A percentile compares a stretch with the other conserved stretches of the same genome.
phyloP scores from a whole-genome alignment of 2,888 invertebrate genomes.

The Omphaloscelis lunosa region DNA sequence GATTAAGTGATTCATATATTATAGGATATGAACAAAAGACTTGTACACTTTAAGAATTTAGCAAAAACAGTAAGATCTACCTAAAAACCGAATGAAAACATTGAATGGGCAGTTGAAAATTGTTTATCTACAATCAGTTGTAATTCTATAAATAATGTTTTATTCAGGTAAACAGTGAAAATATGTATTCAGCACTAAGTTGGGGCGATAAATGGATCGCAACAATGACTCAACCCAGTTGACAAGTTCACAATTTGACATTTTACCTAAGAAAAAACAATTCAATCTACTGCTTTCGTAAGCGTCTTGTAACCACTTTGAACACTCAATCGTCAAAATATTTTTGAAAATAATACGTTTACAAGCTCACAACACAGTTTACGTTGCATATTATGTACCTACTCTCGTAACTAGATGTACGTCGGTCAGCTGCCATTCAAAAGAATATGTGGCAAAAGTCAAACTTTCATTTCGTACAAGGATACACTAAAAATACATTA shows the following conservation, averaged over 20 bases:
- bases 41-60: conserved; percentile 32
- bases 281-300: conserved; percentile 77
- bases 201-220: conserved; percentile 78
- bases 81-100: conserved; percentile 64
- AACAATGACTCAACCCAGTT: conserved; percentile 90
- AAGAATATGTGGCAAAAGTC: conserved; percentile 91
- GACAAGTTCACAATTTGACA: conserved; percentile 90
- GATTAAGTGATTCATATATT: conserved; percentile 52
- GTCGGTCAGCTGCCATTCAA: conserved; percentile 91
- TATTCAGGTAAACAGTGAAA: conserved; percentile 76
- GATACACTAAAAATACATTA: conserved; percentile 90
- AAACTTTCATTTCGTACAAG: conserved; percentile 91
- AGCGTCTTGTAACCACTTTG: conserved; percentile 76
- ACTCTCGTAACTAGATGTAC: conserved; percentile 87
- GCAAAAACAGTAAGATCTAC: conserved; percentile 29
- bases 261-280: conserved; percentile 87
- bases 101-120: conserved; percentile 49
- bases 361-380: conserved; percentile 79
- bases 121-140: conserved; percentile 34
- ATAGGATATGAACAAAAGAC: conserved; percentile 63
- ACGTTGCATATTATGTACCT: conserved; percentile 83
- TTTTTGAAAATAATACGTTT: conserved; percentile 76
- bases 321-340: conserved; percentile 69
- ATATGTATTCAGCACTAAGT: conserved; percentile 75
- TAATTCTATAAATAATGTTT: conserved; percentile 57